These are phyloP conservation scores for Actinemys pallida DNA, from an alignment of 2,113 vertebrate species.

Conservation along the genomic window DNA sequence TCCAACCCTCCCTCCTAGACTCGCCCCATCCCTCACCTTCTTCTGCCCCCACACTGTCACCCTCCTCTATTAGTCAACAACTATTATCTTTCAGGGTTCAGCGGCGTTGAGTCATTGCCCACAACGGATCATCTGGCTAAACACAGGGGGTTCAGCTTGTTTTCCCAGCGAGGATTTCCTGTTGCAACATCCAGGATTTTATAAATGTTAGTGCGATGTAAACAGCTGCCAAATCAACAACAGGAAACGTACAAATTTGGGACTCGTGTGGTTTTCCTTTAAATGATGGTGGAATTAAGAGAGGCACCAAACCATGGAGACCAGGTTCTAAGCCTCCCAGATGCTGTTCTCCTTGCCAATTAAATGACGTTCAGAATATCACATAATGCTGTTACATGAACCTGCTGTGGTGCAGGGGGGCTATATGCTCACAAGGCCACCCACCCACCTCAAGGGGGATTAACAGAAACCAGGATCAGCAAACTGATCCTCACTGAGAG, in stretches of 20 bases:
- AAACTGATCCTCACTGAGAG: background rate
- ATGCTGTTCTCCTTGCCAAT: background rate
- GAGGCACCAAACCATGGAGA: background rate
- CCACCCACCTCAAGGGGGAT: fast-evolving
- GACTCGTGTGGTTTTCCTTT: slow-evolving; percentile 6
- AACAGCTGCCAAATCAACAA: slow-evolving; percentile 50
- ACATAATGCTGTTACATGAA: background rate
- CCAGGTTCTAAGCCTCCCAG: background rate
- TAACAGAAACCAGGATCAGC: background rate
- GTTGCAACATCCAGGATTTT: slow-evolving; percentile 62
- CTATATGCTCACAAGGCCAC: background rate
- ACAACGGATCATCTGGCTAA: background rate
- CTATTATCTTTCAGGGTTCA: background rate
- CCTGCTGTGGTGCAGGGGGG: fast-evolving
- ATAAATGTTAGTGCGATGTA: slow-evolving; percentile 32
- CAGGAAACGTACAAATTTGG: slow-evolving; percentile 16
- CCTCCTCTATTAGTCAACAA: slow-evolving; percentile 9
- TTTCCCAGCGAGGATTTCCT: slow-evolving; percentile 61
- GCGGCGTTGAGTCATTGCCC: slow-evolving; percentile 2
- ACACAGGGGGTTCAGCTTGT: slow-evolving; percentile 27
- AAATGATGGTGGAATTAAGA: slow-evolving; percentile 18
- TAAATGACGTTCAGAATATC: background rate
- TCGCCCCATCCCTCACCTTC: background rate
- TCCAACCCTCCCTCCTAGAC: background rate
- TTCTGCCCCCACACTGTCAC: background rate